These are phyloP conservation scores for Silurus meridionalis DNA, from an alignment of 2,113 vertebrate genomes.

Conservation along the genomic window DNA sequence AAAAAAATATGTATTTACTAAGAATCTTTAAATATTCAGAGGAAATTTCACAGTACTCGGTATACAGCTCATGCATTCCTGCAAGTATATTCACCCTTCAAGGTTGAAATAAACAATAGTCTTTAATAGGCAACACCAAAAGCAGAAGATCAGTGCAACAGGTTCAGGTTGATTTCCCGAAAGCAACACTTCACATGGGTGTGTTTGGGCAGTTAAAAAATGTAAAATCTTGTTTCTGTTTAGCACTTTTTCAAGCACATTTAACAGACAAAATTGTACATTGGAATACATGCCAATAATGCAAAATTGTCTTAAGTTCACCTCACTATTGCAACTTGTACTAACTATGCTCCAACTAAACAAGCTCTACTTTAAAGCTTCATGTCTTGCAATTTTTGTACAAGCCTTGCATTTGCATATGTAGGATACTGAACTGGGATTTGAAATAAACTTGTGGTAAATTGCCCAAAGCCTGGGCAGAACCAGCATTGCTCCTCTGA, in stretches of 20 bases:
- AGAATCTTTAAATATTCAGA: background rate
- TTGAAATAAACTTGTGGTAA: conserved; percentile 4
- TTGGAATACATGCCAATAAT: no score
- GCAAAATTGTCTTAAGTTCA: background rate
- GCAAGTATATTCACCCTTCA: background rate
- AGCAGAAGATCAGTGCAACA: background rate
- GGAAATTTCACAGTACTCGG: background rate
- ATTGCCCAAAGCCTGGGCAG: conserved; percentile 7
- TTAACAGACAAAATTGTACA: background rate
- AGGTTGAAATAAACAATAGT: background rate
- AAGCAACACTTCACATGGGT: background rate
- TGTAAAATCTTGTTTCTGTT: background rate
- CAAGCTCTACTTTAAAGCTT: background rate
- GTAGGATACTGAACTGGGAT: background rate
- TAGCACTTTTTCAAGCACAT: background rate
- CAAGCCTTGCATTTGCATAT: background rate
- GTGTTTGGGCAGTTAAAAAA: background rate
- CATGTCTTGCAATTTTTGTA: background rate
- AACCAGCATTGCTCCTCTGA: conserved; percentile 30
- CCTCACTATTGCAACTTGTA: background rate
- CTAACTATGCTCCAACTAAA: background rate
- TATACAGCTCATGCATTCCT: no score
- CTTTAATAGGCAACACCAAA: background rate
- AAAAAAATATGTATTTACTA: background rate
- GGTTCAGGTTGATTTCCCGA: background rate